A percentile compares a stretch with the other conserved stretches of the same genome.
Evolutionary conservation across 2,888 invertebrate genomes (phyloP).

Genomic region (Spisula subtruncata): DNA sequence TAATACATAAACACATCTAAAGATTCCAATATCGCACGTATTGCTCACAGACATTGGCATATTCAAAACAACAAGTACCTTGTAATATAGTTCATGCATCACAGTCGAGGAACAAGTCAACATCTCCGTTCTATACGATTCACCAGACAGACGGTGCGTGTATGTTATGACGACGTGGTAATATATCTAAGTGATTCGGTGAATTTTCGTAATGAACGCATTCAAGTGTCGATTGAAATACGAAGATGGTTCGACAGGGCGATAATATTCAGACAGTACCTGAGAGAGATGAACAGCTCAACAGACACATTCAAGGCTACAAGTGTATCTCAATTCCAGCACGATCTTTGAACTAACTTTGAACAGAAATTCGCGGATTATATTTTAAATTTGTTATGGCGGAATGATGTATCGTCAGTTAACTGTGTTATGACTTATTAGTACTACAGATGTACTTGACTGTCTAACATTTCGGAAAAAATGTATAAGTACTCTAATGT

Average conservation of each 20-base stretch:
- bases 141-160: conserved; percentile 12
- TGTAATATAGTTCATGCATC: too few species aligned
- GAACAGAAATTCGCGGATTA: neutral
- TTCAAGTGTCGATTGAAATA: conserved; percentile 43
- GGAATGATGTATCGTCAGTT: neutral
- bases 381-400: conserved; percentile 17
- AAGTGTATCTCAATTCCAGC: neutral
- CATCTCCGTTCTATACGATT: too few species aligned
- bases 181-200: conserved; percentile 41
- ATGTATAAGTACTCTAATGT: too few species aligned
- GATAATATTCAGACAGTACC: conserved; percentile 15
- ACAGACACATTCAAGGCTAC: neutral
- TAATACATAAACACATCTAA: too few species aligned
- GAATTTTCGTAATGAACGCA: conserved; percentile 42
- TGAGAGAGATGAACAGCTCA: neutral
- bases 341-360: neutral
- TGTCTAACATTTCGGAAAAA: neutral
- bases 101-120: too few species aligned
- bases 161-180: neutral
- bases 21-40: too few species aligned
- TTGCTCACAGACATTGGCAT: too few species aligned
- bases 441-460: neutral
- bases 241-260: conserved; percentile 21
- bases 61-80: too few species aligned
- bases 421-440: neutral